phyloP scores from a whole-genome alignment of 2,888 invertebrate genomes.

The Tribolium freemani region DNA sequence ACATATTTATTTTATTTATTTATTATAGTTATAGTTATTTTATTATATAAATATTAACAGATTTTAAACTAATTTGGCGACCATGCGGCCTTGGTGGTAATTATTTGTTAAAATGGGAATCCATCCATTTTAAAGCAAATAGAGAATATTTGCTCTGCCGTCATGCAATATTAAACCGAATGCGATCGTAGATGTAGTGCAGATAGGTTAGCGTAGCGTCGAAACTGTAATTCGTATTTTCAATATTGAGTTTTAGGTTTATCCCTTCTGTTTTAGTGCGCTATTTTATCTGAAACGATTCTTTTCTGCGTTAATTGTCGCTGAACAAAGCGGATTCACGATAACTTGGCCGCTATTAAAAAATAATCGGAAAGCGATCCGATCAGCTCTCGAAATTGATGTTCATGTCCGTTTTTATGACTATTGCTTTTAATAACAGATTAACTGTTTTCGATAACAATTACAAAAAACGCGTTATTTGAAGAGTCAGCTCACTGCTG shows the following conservation, averaged over 20 bases:
- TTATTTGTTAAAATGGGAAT: conserved; percentile 40
- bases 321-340: conserved; percentile 2
- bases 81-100: conserved; percentile 21
- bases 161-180: conserved; percentile 45
- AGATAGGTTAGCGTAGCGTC: conserved; percentile 30
- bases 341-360: conserved; percentile 27
- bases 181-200: conserved; percentile 31
- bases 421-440: conserved; percentile 24
- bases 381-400: conserved; percentile 16
- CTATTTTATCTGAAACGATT: conserved; percentile 40
- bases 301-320: conserved; percentile 43
- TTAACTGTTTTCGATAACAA: conserved; percentile 5
- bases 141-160: conserved; percentile 37
- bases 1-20: too few relatives aligned
- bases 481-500: background rate
- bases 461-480: conserved; percentile 8
- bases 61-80: background rate
- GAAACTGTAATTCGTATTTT: conserved; percentile 40
- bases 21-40: too few relatives aligned
- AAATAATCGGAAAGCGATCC: conserved; percentile 19
- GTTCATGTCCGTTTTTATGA: conserved; percentile 16
- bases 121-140: conserved; percentile 45
- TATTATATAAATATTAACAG: too few relatives aligned
- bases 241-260: conserved; percentile 42
- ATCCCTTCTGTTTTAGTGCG: conserved; percentile 38